phyloP scores from a whole-genome alignment of 2,797 vertebrate genomes.

The Cryptoprocta ferox region DNA sequence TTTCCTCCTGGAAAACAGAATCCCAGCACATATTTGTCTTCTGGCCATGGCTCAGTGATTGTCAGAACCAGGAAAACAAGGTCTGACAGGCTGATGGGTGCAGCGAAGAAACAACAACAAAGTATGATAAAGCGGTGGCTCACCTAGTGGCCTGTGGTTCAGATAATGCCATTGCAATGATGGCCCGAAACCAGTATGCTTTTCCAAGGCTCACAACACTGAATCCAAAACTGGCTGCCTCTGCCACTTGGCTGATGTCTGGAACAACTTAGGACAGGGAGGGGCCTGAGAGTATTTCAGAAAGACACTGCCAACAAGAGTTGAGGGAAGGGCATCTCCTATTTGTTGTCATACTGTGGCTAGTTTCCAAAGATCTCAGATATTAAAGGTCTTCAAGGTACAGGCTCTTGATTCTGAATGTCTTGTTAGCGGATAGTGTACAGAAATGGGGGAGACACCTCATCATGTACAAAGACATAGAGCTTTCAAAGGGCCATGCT shows the following conservation, averaged over 20 bases:
- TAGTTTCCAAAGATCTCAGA: neutral
- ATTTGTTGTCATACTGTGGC: neutral
- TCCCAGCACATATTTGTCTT: neutral
- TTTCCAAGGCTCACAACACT: neutral
- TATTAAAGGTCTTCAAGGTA: neutral
- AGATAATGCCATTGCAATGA: neutral
- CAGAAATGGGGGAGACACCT: neutral
- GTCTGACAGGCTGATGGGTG: slow-evolving; percentile 43
- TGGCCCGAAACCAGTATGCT: neutral
- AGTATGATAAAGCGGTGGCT: neutral
- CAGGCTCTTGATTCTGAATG: neutral
- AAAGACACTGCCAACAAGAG: neutral
- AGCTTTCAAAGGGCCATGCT: neutral
- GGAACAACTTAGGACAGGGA: neutral
- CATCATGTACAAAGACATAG: neutral
- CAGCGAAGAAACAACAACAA: neutral
- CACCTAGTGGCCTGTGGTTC: neutral
- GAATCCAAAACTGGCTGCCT: neutral
- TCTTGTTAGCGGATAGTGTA: neutral
- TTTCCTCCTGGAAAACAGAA: neutral
- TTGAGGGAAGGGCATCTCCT: neutral
- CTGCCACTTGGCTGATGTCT: neutral
- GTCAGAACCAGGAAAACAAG: slow-evolving; percentile 50
- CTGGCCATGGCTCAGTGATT: slow-evolving; percentile 28
- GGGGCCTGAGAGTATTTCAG: neutral